These are phyloP conservation scores for Deroplatys truncata DNA, from an alignment of 2,888 invertebrate species.

Conservation along the genomic window DNA sequence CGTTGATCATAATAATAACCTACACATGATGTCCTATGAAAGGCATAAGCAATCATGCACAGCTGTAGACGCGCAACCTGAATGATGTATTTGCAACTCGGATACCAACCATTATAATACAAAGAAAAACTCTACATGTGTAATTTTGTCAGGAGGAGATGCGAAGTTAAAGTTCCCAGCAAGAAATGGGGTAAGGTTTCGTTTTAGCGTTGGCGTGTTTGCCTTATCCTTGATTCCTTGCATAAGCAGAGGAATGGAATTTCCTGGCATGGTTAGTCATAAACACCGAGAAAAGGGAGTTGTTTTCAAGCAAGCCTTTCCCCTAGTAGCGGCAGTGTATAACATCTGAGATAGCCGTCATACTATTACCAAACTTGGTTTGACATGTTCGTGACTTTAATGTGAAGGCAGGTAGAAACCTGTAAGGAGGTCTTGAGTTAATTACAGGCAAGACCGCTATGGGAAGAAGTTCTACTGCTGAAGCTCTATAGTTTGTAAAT, in stretches of 20 bases:
- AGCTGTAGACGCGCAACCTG: no score
- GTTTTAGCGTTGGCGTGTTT: not conserved
- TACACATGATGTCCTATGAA: no score
- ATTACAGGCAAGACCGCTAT: not conserved
- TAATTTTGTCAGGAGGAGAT: not conserved
- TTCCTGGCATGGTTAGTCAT: not conserved
- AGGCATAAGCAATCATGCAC: no score
- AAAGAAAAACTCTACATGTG: no score
- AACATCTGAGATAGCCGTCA: not conserved
- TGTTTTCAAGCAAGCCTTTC: not conserved
- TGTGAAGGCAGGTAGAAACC: not conserved
- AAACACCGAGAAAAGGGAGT: not conserved
- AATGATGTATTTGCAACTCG: no score
- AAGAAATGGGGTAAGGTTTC: not conserved
- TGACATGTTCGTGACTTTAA: not conserved
- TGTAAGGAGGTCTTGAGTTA: not conserved
- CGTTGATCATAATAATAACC: no score
- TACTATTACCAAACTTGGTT: not conserved
- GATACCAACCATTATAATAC: no score
- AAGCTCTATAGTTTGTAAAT: not conserved
- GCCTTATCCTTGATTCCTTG: not conserved
- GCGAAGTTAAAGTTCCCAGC: not conserved
- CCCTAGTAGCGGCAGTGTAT: not conserved
- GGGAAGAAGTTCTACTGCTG: not conserved
- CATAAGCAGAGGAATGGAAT: not conserved